Conservation (phyloP, 1,140 invertebrate species). For the Lepidurus packardi region DNA sequence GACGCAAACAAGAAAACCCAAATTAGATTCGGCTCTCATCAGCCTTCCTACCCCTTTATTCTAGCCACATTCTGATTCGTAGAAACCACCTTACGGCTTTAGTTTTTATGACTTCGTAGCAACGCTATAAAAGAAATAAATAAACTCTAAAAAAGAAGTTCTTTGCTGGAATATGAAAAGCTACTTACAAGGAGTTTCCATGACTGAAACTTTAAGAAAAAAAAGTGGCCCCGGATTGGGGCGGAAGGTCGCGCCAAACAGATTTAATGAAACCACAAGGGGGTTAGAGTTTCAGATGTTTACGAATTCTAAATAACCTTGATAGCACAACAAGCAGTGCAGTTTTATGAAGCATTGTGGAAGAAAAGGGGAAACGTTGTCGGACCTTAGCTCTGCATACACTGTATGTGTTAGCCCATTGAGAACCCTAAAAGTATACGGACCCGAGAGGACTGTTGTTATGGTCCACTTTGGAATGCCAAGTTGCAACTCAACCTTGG, state of each 20-base stretch:
- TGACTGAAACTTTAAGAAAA: no score
- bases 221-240: no score
- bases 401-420: no score
- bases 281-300: not conserved
- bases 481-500: no score
- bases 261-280: not conserved
- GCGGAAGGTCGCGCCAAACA: no score
- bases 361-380: no score
- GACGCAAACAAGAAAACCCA: constrained; percentile 18
- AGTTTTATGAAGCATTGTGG: no score
- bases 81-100: constrained; percentile 2
- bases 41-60: not conserved
- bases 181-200: not conserved
- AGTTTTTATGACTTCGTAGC: constrained; percentile 19
- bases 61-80: not conserved
- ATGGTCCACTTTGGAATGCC: no score
- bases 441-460: no score
- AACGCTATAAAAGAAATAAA: constrained; percentile 17
- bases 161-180: not conserved
- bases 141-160: not conserved
- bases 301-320: not conserved
- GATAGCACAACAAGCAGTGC: no score
- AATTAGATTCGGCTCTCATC: constrained; percentile 11
- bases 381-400: no score
- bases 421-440: no score